Percentiles rank a stretch among this genome's conserved stretches.
phyloP scores from a whole-genome alignment of 2,797 vertebrate genomes.

The Myotis findleyi region DNA sequence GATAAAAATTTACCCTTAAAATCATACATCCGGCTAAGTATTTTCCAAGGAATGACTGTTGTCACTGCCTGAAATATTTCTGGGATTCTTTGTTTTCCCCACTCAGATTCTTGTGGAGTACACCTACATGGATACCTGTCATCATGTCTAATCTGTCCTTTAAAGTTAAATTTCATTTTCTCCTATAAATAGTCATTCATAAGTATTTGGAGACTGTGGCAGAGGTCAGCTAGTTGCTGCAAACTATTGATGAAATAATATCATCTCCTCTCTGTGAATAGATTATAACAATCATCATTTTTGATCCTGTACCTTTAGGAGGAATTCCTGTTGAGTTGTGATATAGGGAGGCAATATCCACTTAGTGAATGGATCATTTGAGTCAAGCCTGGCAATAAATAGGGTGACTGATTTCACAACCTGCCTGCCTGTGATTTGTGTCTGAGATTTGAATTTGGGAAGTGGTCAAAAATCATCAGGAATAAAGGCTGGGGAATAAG shows the following conservation, averaged over 20 bases:
- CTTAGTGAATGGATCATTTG: slow-evolving; percentile 21
- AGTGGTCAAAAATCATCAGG: slow-evolving; percentile 44
- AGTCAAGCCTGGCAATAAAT: slow-evolving; percentile 60
- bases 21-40: background rate
- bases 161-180: slow-evolving; percentile 55
- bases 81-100: background rate
- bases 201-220: background rate
- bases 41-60: background rate
- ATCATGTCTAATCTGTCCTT: slow-evolving; percentile 15
- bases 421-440: slow-evolving; percentile 53
- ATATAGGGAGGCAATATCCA: slow-evolving; percentile 39
- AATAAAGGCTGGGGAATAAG: background rate
- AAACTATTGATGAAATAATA: background rate
- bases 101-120: background rate
- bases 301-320: slow-evolving; percentile 27
- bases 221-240: slow-evolving; percentile 17
- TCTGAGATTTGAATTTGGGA: slow-evolving; percentile 40
- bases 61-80: slow-evolving; percentile 4
- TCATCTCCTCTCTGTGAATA: background rate
- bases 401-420: slow-evolving; percentile 52
- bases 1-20: background rate
- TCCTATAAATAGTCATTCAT: background rate
- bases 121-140: background rate
- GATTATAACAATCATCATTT: slow-evolving; percentile 36
- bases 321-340: background rate